Evolutionary conservation across 2,113 vertebrate genomes (phyloP), one percentile per base, ranked within the genome.

Genomic region (Paralichthys olivaceus): DNA sequence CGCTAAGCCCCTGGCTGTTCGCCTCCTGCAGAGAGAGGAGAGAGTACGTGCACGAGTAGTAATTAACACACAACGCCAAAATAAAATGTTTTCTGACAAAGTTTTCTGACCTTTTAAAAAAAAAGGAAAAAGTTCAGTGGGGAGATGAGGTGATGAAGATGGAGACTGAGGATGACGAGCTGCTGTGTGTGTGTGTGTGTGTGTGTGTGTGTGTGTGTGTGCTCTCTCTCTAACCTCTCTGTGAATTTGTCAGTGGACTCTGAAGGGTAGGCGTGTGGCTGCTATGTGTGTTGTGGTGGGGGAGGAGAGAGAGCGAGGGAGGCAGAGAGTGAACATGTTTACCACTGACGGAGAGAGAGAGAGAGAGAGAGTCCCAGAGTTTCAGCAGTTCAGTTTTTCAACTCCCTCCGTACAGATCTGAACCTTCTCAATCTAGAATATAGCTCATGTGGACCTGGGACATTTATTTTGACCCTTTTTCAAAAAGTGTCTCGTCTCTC

Each of bases 231-330:
- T 82, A 72, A 73, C 80, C 81, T 81, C 79, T 73, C 56, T 89
- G 91, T 89, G 89, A 91, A 89, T 85, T 72, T 81, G 88, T 82
- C 90, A 88, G 91, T 89, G 84, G 85, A 75, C 85, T 89, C 72
- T 57, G 86, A 90, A 85, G 55, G 72, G 66, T 47, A 86, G 89
- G 69, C 84, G 81, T 87, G 88, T 84, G 85, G 77, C 83, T 89
- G 91, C 4, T 64, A 92, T 91, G 89, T 90, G 89, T 90, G 84
- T 80, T 75, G 45, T 59, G 59, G 67, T 72, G 90, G 89, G 90
- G 86, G 90, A 84, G 84, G 88, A 90, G 81, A 60, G 67, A 81
- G 73, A 32, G 58, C 37, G 64, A 4, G 81, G 9, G 77, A 80
- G 79, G 63, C 85, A 69, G 71, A 9, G 79, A 85, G 78, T 65